Conservation (phyloP, 2,113 vertebrate species). For the Heterotis niloticus region DNA sequence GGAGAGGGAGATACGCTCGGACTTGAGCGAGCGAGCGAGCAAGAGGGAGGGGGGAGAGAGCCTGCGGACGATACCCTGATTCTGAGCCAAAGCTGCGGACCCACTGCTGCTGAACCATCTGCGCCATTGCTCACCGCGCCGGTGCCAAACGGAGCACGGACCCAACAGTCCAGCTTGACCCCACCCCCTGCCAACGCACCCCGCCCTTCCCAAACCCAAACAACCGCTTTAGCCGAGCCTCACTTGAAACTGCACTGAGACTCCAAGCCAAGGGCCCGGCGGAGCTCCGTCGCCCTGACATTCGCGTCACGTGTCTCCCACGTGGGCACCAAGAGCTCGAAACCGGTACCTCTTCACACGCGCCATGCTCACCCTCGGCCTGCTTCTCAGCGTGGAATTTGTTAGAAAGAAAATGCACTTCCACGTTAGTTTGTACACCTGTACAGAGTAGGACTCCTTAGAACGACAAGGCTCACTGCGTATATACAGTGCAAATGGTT, state of each 20-base stretch:
- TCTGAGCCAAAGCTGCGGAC: constrained; percentile 14
- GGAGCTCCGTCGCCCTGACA: background rate
- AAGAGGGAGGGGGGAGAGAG: background rate
- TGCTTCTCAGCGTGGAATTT: background rate
- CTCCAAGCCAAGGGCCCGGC: background rate
- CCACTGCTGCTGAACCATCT: constrained; percentile 27
- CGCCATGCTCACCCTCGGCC: background rate
- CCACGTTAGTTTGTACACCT: background rate
- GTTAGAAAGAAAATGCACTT: background rate
- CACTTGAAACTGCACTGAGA: background rate
- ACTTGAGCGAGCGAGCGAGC: constrained; percentile 21
- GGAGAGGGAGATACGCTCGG: background rate
- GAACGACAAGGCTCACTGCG: background rate
- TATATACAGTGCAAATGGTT: constrained; percentile 2
- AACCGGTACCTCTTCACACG: background rate
- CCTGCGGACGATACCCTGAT: background rate
- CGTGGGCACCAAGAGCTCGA: background rate
- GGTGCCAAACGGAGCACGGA: constrained; percentile 19
- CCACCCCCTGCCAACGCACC: background rate
- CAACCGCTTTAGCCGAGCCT: background rate
- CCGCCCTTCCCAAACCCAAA: background rate
- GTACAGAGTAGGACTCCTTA: background rate
- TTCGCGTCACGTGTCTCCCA: background rate
- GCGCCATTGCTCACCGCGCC: constrained; percentile 22
- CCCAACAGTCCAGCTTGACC: constrained; percentile 2